Base-by-base conservation (phyloP, 2,888 invertebrate genomes). In the Drosophila nr. fundita region DNA sequence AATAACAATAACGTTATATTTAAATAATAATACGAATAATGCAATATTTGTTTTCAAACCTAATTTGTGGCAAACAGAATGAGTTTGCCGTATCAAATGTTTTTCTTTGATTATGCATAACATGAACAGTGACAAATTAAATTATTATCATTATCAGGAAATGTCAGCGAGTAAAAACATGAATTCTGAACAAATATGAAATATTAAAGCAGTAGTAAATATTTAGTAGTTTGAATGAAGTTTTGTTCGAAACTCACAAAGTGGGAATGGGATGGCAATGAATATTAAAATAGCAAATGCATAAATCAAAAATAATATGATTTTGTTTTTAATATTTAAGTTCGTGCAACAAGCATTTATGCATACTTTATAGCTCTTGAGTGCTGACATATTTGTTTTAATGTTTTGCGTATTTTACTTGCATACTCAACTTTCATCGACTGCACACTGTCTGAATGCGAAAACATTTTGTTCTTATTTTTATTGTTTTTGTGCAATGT, bases 401-500 rank as follows among this genome's bases (percentile, higher is more conserved):
- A 27, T 32, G 15, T 18, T n/a, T 29, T 30, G 18, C 21, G 10
- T 6, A 48, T 60, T 34, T 70, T 8, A 70, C 59, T 70, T 70
- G 70, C 69, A 69, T 67, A 48, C 32, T 74, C 40, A 29, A 30
- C 55, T 55, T 52, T 74, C 48, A 63, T 53, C 38, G 29, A 34
- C 30, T 58, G 36, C 8, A 21, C 52, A 58, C 48, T 30, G 27
- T 24, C 63, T 38, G 49, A 29, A 66, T n/a, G 27, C 42, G 18
- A 49, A 67, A 5, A 52, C n/a, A 30, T 24, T 59, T 73, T 57
- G 42, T 42, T 38, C 48, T 36, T 49, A 18, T 27, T 49, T 18
- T 18, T 27, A 27, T 49, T 49, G 27, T 1, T 49, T 18, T 18
- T 18, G 8, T 18, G 27, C 18, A 27, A 27, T 0, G 21, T n/a